A percentile compares a stretch with the other conserved stretches of the same genome.
These are phyloP conservation scores for Euproctis similis DNA, from an alignment of 2,888 invertebrate genomes.

Conservation along the genomic window DNA sequence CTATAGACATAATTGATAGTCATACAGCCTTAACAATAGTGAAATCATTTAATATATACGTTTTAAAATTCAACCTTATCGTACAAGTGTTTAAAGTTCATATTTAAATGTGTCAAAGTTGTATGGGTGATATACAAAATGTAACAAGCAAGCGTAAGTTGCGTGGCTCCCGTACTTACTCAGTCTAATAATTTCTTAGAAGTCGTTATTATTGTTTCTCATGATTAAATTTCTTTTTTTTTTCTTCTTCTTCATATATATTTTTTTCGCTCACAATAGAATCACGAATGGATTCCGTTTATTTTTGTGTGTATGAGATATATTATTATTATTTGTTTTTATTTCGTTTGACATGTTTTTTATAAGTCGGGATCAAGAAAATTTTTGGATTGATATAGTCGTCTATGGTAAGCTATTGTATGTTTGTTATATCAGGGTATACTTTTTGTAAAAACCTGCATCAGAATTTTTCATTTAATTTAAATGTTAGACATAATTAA, in stretches of 20 bases:
- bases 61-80: constrained; percentile 32
- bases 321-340: constrained; percentile 41
- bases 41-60: constrained; percentile 44
- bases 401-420: constrained; percentile 8
- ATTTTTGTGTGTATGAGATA: constrained; percentile 46
- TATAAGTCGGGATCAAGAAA: constrained; percentile 20
- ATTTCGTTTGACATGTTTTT: constrained; percentile 39
- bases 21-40: constrained; percentile 70
- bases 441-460: too few relatives aligned
- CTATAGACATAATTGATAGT: constrained; percentile 72
- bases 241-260: constrained; percentile 76
- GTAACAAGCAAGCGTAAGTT: constrained; percentile 60
- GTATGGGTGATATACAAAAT: constrained; percentile 50
- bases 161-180: constrained; percentile 75
- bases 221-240: constrained; percentile 76
- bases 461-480: too few relatives aligned
- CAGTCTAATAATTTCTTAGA: constrained; percentile 70
- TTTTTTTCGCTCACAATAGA: constrained; percentile 69
- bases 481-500: too few relatives aligned
- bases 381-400: constrained; percentile 17
- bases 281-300: constrained; percentile 54
- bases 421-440: constrained; percentile 1
- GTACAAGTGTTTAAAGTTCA: constrained; percentile 21
- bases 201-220: constrained; percentile 74
- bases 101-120: constrained; percentile 19